Evolutionary conservation across 1,140 invertebrate species (phyloP).

Genomic region (Adoxophyes honmai): DNA sequence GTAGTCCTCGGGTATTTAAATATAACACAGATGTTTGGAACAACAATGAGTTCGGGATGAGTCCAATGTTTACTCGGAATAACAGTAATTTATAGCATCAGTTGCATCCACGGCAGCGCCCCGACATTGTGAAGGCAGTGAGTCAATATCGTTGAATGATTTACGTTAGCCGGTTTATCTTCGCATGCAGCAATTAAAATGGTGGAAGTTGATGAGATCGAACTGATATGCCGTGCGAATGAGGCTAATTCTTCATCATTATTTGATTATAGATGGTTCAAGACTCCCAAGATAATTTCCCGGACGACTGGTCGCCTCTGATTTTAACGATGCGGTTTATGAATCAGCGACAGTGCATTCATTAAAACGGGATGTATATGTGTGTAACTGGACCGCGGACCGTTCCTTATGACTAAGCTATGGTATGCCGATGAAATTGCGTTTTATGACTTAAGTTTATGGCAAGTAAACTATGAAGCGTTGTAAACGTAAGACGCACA

Average conservation of each 20-base stretch:
- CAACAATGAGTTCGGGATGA: conserved; percentile 21
- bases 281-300: conserved; percentile 29
- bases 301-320: conserved; percentile 34
- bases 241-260: conserved; percentile 21
- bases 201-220: background rate
- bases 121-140: conserved; percentile 35
- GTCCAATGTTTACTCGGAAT: conserved; percentile 18
- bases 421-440: conserved; percentile 17
- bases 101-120: conserved; percentile 47
- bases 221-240: conserved; percentile 9
- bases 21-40: conserved; percentile 19
- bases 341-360: conserved; percentile 48
- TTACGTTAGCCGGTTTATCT: conserved; percentile 25
- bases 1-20: background rate
- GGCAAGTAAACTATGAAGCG: conserved; percentile 3
- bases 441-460: conserved; percentile 6
- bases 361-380: conserved; percentile 37
- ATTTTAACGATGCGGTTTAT: conserved; percentile 46
- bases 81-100: conserved; percentile 48
- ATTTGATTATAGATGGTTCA: conserved; percentile 25
- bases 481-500: background rate
- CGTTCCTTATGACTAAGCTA: conserved; percentile 28
- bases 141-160: conserved; percentile 52
- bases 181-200: background rate
- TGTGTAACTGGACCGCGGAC: conserved; percentile 27